phyloP scores from a whole-genome alignment of 2,888 invertebrate species.

The Autographa pulchrina region DNA sequence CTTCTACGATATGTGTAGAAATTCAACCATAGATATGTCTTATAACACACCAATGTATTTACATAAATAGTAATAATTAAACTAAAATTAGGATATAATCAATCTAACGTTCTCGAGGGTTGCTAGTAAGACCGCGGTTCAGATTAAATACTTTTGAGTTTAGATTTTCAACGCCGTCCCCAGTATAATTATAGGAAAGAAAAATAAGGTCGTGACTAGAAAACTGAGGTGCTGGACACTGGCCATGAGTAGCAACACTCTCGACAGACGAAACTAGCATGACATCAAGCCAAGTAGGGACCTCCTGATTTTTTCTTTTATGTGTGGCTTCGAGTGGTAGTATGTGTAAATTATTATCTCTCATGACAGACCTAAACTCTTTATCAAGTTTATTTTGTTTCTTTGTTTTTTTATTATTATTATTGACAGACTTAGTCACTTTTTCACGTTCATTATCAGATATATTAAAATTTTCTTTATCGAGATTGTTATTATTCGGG shows the following conservation, averaged over 20 bases:
- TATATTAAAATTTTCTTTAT: no score
- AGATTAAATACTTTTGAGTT: background rate
- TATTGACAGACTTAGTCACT: no score
- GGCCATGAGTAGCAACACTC: background rate
- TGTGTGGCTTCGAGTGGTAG: background rate
- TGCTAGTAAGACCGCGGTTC: background rate
- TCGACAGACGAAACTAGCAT: background rate
- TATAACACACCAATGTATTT: no score
- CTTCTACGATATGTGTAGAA: no score
- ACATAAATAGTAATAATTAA: no score
- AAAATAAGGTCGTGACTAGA: background rate
- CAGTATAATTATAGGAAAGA: background rate
- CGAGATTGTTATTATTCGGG: no score
- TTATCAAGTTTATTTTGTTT: no score
- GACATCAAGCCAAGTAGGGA: background rate
- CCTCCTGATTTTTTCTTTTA: background rate
- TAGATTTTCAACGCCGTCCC: background rate
- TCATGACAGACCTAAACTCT: no score
- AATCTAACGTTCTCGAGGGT: background rate
- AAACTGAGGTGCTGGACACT: conserved; percentile 1
- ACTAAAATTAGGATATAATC: no score
- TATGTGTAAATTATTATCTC: background rate
- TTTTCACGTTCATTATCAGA: no score
- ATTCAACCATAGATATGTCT: no score
- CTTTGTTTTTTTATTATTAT: no score